Percentiles rank a stretch among this genome's conserved stretches.
Conservation (phyloP, 2,113 vertebrate species). For the Eubucco bourcierii region DNA sequence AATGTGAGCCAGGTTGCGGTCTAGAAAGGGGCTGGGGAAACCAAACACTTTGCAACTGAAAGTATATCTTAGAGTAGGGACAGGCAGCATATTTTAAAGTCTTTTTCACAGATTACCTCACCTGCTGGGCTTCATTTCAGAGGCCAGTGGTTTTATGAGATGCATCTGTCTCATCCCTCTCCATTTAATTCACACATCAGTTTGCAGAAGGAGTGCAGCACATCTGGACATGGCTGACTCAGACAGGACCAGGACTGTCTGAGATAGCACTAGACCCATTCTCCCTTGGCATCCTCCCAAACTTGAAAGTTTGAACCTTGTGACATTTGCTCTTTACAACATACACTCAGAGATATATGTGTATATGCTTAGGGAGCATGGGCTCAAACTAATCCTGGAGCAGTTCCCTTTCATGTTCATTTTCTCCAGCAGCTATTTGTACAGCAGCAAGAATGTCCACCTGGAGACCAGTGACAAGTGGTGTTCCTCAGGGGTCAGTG, state of each 20-base stretch:
- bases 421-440: neutral
- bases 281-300: neutral
- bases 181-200: neutral
- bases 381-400: neutral
- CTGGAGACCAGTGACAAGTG: too few species aligned
- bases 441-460: rapidly evolving
- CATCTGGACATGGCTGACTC: neutral
- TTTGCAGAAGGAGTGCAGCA: neutral
- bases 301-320: neutral
- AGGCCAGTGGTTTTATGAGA: neutral
- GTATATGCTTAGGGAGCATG: neutral
- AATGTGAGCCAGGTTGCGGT: neutral
- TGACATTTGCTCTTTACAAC: neutral
- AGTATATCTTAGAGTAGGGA: neutral
- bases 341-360: neutral
- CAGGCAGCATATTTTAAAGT: neutral
- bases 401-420: neutral
- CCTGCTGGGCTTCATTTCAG: neutral
- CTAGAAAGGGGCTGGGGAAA: neutral
- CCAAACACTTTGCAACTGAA: neutral
- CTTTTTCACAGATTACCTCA: neutral
- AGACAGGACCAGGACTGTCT: rapidly evolving
- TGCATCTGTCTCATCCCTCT: neutral
- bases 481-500: too few species aligned
- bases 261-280: neutral